Evolutionary conservation across 2,797 vertebrate genomes (phyloP).

Genomic region (Scolopax bukidnonensis): DNA sequence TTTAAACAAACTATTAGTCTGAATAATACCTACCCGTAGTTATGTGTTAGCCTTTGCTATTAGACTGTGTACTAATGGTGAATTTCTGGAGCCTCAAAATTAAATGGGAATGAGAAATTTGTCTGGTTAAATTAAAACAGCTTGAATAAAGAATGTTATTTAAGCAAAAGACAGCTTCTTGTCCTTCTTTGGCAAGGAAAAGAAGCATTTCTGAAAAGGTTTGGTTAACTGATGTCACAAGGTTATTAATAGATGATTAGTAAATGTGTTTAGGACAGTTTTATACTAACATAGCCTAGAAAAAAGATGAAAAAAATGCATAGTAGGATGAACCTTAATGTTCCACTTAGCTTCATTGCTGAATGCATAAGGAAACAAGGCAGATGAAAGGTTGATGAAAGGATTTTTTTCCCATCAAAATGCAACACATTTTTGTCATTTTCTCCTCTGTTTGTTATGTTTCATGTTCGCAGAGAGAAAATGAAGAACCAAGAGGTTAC

Average conservation of each 20-base stretch:
- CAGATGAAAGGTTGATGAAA: neutral
- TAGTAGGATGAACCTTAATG: neutral
- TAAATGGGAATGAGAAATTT: constrained; percentile 5
- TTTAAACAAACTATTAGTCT: neutral
- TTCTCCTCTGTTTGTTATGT: neutral
- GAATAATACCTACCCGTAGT: neutral
- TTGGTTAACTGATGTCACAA: neutral
- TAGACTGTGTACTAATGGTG: neutral
- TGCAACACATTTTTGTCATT: neutral
- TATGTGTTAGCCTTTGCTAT: neutral
- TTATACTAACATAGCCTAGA: neutral
- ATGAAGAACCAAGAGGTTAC: neutral
- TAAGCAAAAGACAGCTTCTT: neutral
- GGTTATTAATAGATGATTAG: neutral
- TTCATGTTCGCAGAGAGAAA: neutral
- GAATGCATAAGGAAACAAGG: neutral
- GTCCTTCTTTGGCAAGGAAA: neutral
- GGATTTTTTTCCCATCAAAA: neutral
- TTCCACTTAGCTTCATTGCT: neutral
- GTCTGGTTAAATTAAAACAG: constrained; percentile 8
- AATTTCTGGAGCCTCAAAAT: neutral
- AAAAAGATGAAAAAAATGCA: neutral
- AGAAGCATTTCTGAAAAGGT: neutral
- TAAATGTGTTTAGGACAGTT: neutral
- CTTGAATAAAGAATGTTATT: neutral